These are phyloP conservation scores for Chaetodon trifascialis DNA, from an alignment of 2,113 vertebrate species.

Conservation along the genomic window DNA sequence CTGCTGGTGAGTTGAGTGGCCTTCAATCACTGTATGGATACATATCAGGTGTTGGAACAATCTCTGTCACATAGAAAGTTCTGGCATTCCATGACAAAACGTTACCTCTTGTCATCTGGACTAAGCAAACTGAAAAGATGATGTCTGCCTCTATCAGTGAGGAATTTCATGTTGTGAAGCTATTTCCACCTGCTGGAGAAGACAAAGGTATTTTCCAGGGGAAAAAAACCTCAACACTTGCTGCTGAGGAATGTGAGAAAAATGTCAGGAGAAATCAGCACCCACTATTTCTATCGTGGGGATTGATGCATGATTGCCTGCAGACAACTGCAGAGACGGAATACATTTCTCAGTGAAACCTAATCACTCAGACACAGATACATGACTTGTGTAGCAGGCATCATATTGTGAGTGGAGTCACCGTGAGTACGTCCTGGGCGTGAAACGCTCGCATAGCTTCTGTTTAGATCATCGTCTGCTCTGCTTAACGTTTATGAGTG, in stretches of 20 bases:
- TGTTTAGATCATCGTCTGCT: constrained; percentile 48
- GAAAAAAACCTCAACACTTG: not conserved
- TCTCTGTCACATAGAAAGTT: not conserved
- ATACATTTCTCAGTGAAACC: constrained; percentile 73
- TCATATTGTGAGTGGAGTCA: constrained; percentile 39
- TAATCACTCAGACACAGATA: constrained; percentile 59
- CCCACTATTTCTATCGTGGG: constrained; percentile 42
- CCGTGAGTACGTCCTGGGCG: constrained; percentile 8
- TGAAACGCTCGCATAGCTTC: constrained; percentile 39
- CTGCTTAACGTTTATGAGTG: constrained; percentile 37
- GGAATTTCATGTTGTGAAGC: not conserved
- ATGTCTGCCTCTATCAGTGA: not conserved
- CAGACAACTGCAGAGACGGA: constrained; percentile 67
- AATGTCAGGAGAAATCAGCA: constrained; percentile 30
- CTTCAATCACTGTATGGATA: not conserved
- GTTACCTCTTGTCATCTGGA: constrained; percentile 2
- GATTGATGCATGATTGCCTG: constrained; percentile 39
- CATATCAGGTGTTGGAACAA: constrained; percentile 19
- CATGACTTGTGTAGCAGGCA: constrained; percentile 45
- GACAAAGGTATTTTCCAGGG: not conserved
- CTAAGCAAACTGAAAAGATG: not conserved
- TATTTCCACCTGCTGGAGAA: not conserved
- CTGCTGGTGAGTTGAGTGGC: constrained; percentile 20
- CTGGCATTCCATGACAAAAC: constrained; percentile 10
- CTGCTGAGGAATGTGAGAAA: constrained; percentile 27